Conservation (phyloP, 2,113 vertebrate genomes). For the Engraulis encrasicolus region DNA sequence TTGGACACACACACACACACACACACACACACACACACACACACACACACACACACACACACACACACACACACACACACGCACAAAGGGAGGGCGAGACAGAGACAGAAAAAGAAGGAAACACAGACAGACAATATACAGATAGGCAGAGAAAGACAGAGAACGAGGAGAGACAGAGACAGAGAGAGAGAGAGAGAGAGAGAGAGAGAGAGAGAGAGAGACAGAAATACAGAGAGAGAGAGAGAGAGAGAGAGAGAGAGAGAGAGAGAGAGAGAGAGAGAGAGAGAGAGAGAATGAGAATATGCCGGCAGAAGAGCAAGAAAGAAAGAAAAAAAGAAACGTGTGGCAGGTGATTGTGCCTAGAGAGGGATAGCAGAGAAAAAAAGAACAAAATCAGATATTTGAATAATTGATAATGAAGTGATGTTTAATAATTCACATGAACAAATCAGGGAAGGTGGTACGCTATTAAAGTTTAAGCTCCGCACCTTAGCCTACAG, state of each 20-base stretch:
- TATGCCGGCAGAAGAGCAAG: neutral
- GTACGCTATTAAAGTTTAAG: slow-evolving; percentile 74
- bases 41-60: neutral
- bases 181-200: neutral
- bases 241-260: slow-evolving; percentile 34
- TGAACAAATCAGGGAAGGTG: slow-evolving; percentile 73
- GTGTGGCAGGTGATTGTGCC: slow-evolving; percentile 30
- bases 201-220: slow-evolving; percentile 27
- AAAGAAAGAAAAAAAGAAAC: slow-evolving; percentile 5
- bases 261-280: neutral
- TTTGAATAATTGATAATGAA: slow-evolving; percentile 77
- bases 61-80: neutral
- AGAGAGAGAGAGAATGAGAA: neutral
- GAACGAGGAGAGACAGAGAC: too few relatives aligned
- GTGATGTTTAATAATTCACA: slow-evolving; percentile 77
- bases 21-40: neutral
- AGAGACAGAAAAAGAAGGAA: slow-evolving; percentile 30
- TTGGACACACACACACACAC: neutral
- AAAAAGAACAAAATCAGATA: slow-evolving; percentile 52
- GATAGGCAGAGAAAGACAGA: too few relatives aligned
- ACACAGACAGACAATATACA: neutral
- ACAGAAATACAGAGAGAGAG: slow-evolving; percentile 22
- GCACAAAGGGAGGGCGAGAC: slow-evolving; percentile 20
- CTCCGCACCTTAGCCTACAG: slow-evolving; percentile 54
- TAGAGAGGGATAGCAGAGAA: slow-evolving; percentile 13